Evolutionary conservation across 2,888 invertebrate species (phyloP), one percentile per base, ranked within the genome.

Genomic region (Serripes groenlandicus): DNA sequence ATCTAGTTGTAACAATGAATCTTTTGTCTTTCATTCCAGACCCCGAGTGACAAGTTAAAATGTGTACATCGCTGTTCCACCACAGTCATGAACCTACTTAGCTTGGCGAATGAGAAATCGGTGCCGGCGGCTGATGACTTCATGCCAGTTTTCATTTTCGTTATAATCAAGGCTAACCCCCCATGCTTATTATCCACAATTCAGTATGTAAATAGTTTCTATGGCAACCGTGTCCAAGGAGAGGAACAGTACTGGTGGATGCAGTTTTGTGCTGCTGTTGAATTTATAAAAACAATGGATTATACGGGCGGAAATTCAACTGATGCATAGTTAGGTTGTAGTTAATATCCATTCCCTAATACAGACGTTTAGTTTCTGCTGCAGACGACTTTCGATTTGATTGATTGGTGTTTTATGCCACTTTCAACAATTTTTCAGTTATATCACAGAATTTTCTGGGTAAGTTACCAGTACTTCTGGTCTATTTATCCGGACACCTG

Each of bases 161-260:
- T 99, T 88, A 97, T 99, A 90, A 97, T 99, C 90, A 98, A 97
- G 97, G 98, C 98, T 74, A 99, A 99, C 96, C 99, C 99, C 1
- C 97, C 97, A 54, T 97, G 97, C 78, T 96, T 99, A 81, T 96
- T 99, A 79, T 99, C 99, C 18, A 99, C 98, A 35, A 97, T 99
- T 64, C 98, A 99, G 95, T 98, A 98, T 95, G 98, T 99, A 88
- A 97, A 97, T 95, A 98, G 98, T 90, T 98, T 98, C 94, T 98
- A 98, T 93, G 97, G 97, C 77, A 96, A 96, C 88, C 96, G 97
- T 85, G 96, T 99, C 80, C 96, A 96, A 85, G 99, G 99, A 70
- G 98, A 98, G 95, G 98, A 98, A 92, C 97, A 97, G 92, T 99
- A 99, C 95, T 99, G 98, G 97, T 99, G 99, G 99, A 99, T 98